A percentile compares a stretch with the other conserved stretches of the same genome.
Evolutionary conservation across 92 coral and sea anemone species (phyloP).

Genomic region (Actinostola sp.): DNA sequence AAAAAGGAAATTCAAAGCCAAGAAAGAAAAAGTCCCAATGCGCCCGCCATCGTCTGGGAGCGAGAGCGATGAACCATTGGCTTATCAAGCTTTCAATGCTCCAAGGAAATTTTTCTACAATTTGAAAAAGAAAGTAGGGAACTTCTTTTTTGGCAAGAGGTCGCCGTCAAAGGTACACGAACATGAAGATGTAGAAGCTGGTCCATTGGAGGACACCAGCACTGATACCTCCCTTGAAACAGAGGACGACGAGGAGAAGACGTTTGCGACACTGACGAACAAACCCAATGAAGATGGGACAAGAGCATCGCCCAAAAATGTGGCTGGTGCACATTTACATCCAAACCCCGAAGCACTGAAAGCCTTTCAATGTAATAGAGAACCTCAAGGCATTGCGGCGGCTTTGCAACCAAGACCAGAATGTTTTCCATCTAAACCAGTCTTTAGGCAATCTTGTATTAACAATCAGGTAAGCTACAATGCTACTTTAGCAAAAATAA

Average conservation of each 20-base stretch:
- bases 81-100: constrained; percentile 19
- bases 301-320: background rate
- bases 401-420: no score
- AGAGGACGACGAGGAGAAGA: background rate
- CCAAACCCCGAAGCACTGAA: background rate
- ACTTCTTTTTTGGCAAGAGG: constrained; percentile 24
- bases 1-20: background rate
- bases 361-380: background rate
- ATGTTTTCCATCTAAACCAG: background rate
- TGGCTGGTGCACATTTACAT: background rate
- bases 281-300: no score
- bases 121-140: constrained; percentile 27
- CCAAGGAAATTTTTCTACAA: constrained; percentile 32
- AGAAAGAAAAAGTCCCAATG: background rate
- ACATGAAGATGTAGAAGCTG: constrained; percentile 19
- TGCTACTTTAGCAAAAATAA: no score
- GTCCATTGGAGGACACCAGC: background rate
- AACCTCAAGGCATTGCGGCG: background rate
- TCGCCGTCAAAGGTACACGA: background rate
- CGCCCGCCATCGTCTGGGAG: constrained; percentile 13
- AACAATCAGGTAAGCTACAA: no score
- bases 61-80: constrained; percentile 12
- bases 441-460: background rate
- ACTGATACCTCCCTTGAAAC: background rate
- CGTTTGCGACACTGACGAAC: background rate